Evolutionary conservation across 2,113 vertebrate genomes (phyloP).

Genomic region (Hippoglossus stenolepis): DNA sequence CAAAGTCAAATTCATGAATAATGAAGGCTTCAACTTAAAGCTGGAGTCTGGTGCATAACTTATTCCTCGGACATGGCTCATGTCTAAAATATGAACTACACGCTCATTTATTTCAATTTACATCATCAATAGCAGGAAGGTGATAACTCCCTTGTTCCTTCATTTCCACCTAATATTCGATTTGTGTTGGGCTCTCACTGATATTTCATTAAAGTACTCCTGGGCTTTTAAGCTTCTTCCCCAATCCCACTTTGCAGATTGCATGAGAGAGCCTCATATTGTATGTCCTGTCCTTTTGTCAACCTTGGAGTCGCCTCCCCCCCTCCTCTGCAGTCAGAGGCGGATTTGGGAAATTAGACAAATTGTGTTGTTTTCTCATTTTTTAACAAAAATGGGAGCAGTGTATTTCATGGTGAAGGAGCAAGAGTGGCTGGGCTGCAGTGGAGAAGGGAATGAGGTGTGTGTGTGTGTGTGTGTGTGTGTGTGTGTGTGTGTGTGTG

Average conservation of each 20-base stretch:
- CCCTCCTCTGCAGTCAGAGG: neutral
- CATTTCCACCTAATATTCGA: neutral
- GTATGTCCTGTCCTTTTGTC: conserved; percentile 38
- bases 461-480: neutral
- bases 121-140: neutral
- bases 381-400: conserved; percentile 20
- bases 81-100: conserved; percentile 25
- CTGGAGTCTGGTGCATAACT: conserved; percentile 14
- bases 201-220: conserved; percentile 9
- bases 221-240: neutral
- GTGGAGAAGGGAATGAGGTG: neutral
- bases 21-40: conserved; percentile 49
- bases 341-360: conserved; percentile 20
- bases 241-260: conserved; percentile 32
- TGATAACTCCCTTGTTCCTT: conserved; percentile 4
- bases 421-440: conserved; percentile 6
- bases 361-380: conserved; percentile 19
- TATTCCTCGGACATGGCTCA: conserved; percentile 20
- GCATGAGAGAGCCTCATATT: conserved; percentile 15
- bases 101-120: neutral
- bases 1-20: conserved; percentile 56
- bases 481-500: neutral
- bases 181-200: neutral
- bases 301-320: conserved; percentile 3
- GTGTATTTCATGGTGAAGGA: conserved; percentile 39